phyloP scores from a whole-genome alignment of 2,797 vertebrate genomes.

The Melanotaenia parkinsoni region DNA sequence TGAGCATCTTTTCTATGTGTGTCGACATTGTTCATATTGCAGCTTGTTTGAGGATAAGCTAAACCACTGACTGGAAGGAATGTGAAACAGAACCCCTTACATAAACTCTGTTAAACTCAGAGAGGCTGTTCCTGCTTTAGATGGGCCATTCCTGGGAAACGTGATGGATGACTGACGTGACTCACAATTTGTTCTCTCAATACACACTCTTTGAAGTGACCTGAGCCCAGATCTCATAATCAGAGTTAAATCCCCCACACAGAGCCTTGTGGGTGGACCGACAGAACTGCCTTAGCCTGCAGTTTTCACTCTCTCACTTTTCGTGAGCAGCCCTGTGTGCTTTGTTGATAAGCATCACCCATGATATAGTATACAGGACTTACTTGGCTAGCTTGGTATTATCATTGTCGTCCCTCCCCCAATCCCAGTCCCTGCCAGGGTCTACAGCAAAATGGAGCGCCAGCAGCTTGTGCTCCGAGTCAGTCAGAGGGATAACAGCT shows the following conservation, averaged over 20 bases:
- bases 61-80: constrained; percentile 63
- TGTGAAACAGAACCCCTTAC: constrained; percentile 70
- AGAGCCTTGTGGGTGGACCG: constrained; percentile 32
- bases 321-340: constrained; percentile 12
- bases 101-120: constrained; percentile 64
- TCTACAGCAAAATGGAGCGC: constrained; percentile 98
- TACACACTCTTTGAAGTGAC: constrained; percentile 60
- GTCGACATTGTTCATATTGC: constrained; percentile 38
- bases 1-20: constrained; percentile 24
- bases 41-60: constrained; percentile 49
- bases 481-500: constrained; percentile 98
- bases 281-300: constrained; percentile 38
- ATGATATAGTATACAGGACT: constrained; percentile 66
- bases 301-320: constrained; percentile 36
- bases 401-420: constrained; percentile 97
- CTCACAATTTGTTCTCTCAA: constrained; percentile 61
- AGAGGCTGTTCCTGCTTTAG: constrained; percentile 57
- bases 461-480: constrained; percentile 98
- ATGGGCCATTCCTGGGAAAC: constrained; percentile 61
- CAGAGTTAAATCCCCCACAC: constrained; percentile 63
- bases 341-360: constrained; percentile 46
- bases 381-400: constrained; percentile 96
- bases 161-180: constrained; percentile 54
- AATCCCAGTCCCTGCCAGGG: constrained; percentile 97
- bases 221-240: constrained; percentile 58